A percentile compares a stretch with the other conserved stretches of the same genome.
Conservation (phyloP, 2,888 invertebrate species). For the Eupelmus urozonus region DNA sequence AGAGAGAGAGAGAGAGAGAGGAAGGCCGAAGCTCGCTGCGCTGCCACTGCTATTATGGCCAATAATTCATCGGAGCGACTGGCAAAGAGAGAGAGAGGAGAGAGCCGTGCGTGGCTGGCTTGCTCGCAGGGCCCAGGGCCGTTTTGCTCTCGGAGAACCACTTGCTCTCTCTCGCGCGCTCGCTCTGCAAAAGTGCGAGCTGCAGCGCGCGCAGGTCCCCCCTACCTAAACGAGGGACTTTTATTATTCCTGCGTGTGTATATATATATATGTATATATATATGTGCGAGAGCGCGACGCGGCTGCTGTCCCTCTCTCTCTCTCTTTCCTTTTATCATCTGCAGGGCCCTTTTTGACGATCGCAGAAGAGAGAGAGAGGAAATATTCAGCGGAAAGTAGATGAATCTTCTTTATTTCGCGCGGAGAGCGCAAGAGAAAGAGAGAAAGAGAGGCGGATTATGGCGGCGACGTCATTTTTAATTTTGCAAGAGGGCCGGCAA, state of each 20-base stretch:
- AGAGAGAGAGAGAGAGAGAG: conserved; percentile 23
- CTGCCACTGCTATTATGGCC: conserved; percentile 77
- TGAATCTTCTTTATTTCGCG: conserved; percentile 31
- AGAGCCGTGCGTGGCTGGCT: conserved; percentile 64
- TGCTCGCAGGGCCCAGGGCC: conserved; percentile 41
- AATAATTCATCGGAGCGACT: conserved; percentile 77
- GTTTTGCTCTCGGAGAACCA: neutral
- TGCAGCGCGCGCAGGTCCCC: neutral
- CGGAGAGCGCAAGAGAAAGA: neutral
- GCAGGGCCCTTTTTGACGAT: conserved; percentile 1
- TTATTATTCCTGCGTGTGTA: conserved; percentile 29
- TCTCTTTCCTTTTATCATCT: conserved; percentile 20
- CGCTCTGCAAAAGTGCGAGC: conserved; percentile 31
- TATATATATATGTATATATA: neutral
- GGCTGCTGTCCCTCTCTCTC: neutral
- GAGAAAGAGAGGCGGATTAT: neutral
- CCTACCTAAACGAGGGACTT: conserved; percentile 34
- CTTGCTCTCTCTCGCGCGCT: neutral
- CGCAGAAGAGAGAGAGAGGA: conserved; percentile 1
- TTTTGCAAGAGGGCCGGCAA: neutral
- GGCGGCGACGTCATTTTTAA: neutral
- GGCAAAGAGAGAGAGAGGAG: conserved; percentile 66
- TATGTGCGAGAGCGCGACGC: neutral
- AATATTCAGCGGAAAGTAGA: conserved; percentile 43
- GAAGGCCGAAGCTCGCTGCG: conserved; percentile 68